phyloP scores from a whole-genome alignment of 1,140 invertebrate genomes.

The Temnothorax nylanderi region DNA sequence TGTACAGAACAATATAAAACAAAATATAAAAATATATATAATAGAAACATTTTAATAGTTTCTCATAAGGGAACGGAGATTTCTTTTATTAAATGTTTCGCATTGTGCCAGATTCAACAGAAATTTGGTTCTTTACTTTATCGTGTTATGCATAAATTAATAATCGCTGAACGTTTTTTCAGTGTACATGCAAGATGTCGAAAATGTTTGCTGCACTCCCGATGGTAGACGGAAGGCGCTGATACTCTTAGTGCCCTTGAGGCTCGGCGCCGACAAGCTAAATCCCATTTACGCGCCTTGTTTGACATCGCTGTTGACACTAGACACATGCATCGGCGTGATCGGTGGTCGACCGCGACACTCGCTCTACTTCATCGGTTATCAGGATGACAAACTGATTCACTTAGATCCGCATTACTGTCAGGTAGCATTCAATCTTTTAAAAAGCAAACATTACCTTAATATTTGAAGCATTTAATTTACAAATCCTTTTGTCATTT shows the following conservation, averaged over 20 bases:
- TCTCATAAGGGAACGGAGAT: not conserved
- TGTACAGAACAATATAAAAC: not conserved
- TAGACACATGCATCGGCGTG: slow-evolving; percentile 94
- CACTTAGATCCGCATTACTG: slow-evolving; percentile 97
- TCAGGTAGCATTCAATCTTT: slow-evolving; percentile 84
- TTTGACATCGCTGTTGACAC: slow-evolving; percentile 91
- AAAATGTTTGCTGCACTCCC: slow-evolving; percentile 87
- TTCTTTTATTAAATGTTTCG: not conserved
- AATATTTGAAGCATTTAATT: not conserved
- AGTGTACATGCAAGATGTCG: slow-evolving; percentile 90
- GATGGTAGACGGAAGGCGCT: slow-evolving; percentile 91
- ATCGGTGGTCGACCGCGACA: slow-evolving; percentile 96
- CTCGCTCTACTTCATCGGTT: slow-evolving; percentile 96
- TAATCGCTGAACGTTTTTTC: slow-evolving; percentile 45
- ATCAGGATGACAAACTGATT: slow-evolving; percentile 96
- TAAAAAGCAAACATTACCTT: not conserved
- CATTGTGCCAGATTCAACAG: not conserved
- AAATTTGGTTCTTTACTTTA: not conserved
- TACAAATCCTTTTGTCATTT: not conserved
- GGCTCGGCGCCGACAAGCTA: slow-evolving; percentile 93
- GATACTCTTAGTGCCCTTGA: slow-evolving; percentile 93
- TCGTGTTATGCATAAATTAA: not conserved
- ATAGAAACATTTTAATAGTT: not conserved
- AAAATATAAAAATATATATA: not conserved
- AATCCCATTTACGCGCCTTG: slow-evolving; percentile 94